Evolutionary conservation across 2,888 invertebrate genomes (phyloP), one percentile per base, ranked within the genome.

Genomic region (Suillia variegata): DNA sequence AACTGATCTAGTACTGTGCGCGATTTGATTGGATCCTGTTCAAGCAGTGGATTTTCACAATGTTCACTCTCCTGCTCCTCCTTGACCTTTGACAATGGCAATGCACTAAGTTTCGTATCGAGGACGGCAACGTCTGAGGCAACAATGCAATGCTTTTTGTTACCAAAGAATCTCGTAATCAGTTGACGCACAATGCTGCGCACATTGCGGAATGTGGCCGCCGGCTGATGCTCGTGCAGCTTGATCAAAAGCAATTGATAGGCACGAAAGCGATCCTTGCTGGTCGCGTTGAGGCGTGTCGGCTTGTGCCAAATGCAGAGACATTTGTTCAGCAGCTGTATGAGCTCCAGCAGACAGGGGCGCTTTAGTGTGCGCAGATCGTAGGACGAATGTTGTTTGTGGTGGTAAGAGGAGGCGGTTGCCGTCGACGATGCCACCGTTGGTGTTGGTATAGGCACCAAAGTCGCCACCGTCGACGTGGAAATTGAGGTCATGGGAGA

Each of bases 1-100:
- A 62, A 24, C 24, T 55, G 38, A 13, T 62, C 58, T 5, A 62
- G 17, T 1, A 62, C 22, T 5, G 42, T 42, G 4, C 42, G 49
- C 2, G 58, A 62, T 13, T 47, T 24, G 10, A 48, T 42, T 4
- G 58, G 49, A 42, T 42, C 33, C 5, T 33, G 15, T 18, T 13
- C n/a, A n/a, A n/a, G n/a, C n/a, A n/a, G n/a, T n/a, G n/a, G n/a
- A n/a, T n/a, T n/a, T n/a, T n/a, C n/a, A n/a, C n/a, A n/a, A n/a
- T n/a, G n/a, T n/a, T n/a, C n/a, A n/a, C n/a, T n/a, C n/a, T n/a
- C 24, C 10, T 50, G 8, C 4, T 49, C 15, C 1, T 49, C 51
- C 1, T 34, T 54, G 1, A 49, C 24, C 2, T 31, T 24, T 12
- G 15, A n/a, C n/a, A n/a, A n/a, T n/a, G n/a, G n/a, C n/a, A n/a